Conservation (phyloP, 2,888 invertebrate species). For the Caenorhabditis sinica region DNA sequence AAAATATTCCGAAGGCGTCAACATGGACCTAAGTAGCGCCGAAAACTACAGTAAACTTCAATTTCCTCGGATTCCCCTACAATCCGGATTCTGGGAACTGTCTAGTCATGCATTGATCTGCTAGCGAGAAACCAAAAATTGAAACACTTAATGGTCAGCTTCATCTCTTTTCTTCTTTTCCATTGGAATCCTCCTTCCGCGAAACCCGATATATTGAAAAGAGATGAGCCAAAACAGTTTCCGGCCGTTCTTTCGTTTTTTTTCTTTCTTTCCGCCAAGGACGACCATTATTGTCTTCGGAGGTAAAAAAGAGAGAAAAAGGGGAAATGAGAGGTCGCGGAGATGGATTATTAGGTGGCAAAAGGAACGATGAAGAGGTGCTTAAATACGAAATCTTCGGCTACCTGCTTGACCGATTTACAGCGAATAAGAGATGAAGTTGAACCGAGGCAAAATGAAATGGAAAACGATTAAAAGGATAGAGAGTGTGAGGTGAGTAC, state of each 20-base stretch:
- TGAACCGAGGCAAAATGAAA: slow-evolving; percentile 40
- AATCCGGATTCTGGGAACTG: neutral
- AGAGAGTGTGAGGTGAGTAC: slow-evolving; percentile 15
- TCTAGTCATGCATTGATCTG: neutral
- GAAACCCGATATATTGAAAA: slow-evolving; percentile 56
- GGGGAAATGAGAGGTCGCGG: slow-evolving; percentile 41
- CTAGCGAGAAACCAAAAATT: slow-evolving; percentile 15
- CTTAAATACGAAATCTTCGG: slow-evolving; percentile 28
- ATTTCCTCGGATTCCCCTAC: too few species aligned
- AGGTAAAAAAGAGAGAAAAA: slow-evolving; percentile 33
- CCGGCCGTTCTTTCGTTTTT: slow-evolving; percentile 55
- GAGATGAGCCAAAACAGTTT: slow-evolving; percentile 54
- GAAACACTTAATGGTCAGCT: slow-evolving; percentile 43
- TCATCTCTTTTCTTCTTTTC: neutral
- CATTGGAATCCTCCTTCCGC: slow-evolving; percentile 15
- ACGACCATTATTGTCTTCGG: slow-evolving; percentile 38
- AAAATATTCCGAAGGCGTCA: too few species aligned
- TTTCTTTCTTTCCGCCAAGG: slow-evolving; percentile 43
- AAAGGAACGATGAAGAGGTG: slow-evolving; percentile 31
- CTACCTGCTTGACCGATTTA: slow-evolving; percentile 51
- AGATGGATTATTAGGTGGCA: slow-evolving; percentile 55
- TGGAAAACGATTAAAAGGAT: slow-evolving; percentile 40
- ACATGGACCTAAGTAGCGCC: too few species aligned
- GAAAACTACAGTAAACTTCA: neutral
- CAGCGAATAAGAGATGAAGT: slow-evolving; percentile 29